Evolutionary conservation across 2,113 vertebrate species (phyloP).

Genomic region (Pluvialis apricaria): DNA sequence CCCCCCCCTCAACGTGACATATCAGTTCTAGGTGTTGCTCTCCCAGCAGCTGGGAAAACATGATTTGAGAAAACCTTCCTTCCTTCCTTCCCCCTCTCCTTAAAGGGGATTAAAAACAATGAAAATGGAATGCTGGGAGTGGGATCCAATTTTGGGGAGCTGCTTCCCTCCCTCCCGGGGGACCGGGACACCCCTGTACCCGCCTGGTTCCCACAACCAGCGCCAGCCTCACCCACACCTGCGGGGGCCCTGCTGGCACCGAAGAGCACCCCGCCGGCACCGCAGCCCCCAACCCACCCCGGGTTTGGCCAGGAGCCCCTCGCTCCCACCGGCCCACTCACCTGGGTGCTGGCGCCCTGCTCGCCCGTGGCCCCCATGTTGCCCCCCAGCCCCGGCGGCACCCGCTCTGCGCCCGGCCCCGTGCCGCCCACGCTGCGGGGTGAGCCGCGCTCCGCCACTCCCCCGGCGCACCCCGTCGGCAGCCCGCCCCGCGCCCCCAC

Average conservation of each 20-base stretch:
- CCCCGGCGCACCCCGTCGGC: background rate
- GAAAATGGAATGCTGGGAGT: background rate
- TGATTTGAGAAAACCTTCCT: background rate
- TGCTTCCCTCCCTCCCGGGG: background rate
- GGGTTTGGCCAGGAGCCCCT: background rate
- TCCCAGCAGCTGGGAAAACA: conserved; percentile 49
- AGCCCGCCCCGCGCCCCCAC: background rate
- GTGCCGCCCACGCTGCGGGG: background rate
- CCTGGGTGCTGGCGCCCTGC: background rate
- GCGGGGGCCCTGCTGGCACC: background rate
- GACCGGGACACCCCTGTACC: background rate
- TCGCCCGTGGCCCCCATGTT: background rate
- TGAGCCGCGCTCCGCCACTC: background rate
- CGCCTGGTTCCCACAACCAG: background rate
- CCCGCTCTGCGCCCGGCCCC: background rate
- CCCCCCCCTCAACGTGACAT: background rate
- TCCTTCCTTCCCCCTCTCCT: background rate
- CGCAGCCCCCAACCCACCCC: background rate
- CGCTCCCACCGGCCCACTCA: background rate
- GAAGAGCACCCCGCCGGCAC: background rate
- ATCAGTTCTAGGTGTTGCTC: background rate
- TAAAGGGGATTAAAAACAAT: background rate
- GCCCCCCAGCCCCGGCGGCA: background rate
- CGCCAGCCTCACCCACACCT: background rate
- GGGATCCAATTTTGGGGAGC: background rate